Percentiles rank a stretch among this genome's conserved stretches.
Conservation (phyloP, 1,140 invertebrate genomes). For the Drosophila littoralis region DNA sequence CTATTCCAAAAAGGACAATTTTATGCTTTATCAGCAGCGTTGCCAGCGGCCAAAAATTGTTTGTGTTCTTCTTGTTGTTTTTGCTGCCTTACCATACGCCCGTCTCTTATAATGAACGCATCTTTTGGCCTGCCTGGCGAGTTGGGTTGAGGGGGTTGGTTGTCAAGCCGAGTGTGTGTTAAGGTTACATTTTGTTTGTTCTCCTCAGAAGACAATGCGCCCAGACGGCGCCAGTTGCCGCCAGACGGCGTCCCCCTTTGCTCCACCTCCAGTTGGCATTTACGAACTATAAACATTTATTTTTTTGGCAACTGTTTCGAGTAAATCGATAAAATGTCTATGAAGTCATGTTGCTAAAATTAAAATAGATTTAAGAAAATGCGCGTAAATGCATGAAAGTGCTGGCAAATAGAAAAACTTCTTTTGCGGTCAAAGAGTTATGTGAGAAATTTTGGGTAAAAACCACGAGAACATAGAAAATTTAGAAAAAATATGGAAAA, state of each 20-base stretch:
- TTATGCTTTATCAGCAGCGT: conserved; percentile 72
- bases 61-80: conserved; percentile 51
- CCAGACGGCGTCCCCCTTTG: conserved; percentile 65
- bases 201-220: conserved; percentile 38
- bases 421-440: too few relatives aligned
- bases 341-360: conserved; percentile 64
- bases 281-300: not conserved
- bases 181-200: conserved; percentile 73
- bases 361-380: conserved; percentile 54
- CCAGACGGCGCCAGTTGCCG: conserved; percentile 62
- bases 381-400: not conserved
- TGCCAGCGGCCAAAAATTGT: conserved; percentile 55
- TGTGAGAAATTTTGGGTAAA: too few relatives aligned
- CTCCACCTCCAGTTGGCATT: conserved; percentile 42
- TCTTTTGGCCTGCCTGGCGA: conserved; percentile 21
- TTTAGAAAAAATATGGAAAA: too few relatives aligned
- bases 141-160: not conserved
- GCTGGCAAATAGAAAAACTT: too few relatives aligned
- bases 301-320: conserved; percentile 62
- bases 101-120: conserved; percentile 56
- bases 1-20: conserved; percentile 50
- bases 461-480: too few relatives aligned
- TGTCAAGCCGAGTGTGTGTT: conserved; percentile 60
- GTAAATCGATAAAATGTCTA: conserved; percentile 64
- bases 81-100: conserved; percentile 29